Base-by-base conservation (phyloP, 2,113 vertebrate genomes). In the Acanthisitta chloris region DNA sequence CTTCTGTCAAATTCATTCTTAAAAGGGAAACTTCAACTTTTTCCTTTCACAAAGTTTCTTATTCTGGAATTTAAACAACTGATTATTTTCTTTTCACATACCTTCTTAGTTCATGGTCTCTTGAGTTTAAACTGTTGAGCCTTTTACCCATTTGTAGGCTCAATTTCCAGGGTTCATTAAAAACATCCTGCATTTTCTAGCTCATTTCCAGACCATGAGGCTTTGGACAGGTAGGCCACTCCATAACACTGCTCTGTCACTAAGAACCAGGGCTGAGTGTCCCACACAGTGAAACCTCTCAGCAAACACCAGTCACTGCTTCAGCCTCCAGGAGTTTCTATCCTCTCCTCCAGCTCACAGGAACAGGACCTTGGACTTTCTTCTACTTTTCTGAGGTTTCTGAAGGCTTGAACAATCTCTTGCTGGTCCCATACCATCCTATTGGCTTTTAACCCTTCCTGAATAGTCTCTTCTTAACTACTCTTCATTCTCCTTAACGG, bases 191-290 rank as follows among this genome's bases (percentile, higher is more conserved):
- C 43, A 43, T 55, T 71, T 92, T 20, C 48, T 49, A 92, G 36
- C 8, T 59, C 1, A 0, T 65, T 77, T 52, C 36, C 19, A 77
- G 40, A n/a, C 58, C 2, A 2, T 5, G 19, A 49, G 33, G 12
- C 34, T 85, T 74, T 28, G 40, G 71, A 17, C 10, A 59, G 31
- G 26, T 26, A 71, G 40, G 31, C 9, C 52, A 51, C 19, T 29
- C 42, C 13, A 2, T 12, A 59, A 24, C 69, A 45, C 8, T 7
- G 1, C 38, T 73, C 23, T 4, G 0, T 23, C 28, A 4, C 3
- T 42, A 55, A 2, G 4, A 64, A 36, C 25, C 40, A 42, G 25
- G 36, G 29, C 49, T 38, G 19, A 40, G 14, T 18, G 13, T 17
- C 20, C 31, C 51, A 42, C 25, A 16, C 36, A 38, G 14, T 1